phyloP scores from a whole-genome alignment of 2,888 invertebrate species.

The Dione vanillae region DNA sequence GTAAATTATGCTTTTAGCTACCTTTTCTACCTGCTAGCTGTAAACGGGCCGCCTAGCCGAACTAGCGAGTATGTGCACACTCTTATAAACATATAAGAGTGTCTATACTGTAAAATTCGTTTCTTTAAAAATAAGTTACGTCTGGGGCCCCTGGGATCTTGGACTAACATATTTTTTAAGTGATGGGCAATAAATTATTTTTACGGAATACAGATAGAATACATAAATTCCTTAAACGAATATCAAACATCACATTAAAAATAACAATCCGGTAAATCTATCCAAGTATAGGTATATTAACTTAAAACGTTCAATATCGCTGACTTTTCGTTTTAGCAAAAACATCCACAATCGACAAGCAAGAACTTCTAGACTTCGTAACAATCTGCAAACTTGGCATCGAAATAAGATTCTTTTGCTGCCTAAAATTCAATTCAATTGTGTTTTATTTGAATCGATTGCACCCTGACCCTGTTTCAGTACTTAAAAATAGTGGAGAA shows the following conservation, averaged over 20 bases:
- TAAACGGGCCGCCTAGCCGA: too few relatives aligned
- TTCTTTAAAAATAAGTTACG: too few relatives aligned
- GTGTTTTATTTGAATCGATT: constrained; percentile 17
- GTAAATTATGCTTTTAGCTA: too few relatives aligned
- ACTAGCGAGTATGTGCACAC: too few relatives aligned
- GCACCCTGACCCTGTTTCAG: constrained; percentile 26
- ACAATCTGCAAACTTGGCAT: constrained; percentile 14
- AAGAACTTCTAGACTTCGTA: constrained; percentile 4
- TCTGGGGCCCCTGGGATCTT: too few relatives aligned
- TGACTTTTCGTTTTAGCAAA: constrained; percentile 3
- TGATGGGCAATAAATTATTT: too few relatives aligned
- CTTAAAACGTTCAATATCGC: not conserved
- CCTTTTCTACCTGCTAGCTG: too few relatives aligned
- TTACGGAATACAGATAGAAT: too few relatives aligned
- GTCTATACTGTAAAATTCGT: too few relatives aligned
- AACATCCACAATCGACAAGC: not conserved
- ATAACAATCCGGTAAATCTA: not conserved
- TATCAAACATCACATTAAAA: not conserved
- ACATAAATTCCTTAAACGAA: too few relatives aligned
- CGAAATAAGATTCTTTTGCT: constrained; percentile 13
- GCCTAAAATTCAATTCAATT: constrained; percentile 23
- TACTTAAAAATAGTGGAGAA: constrained; percentile 26
- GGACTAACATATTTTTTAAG: too few relatives aligned
- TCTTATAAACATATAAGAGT: too few relatives aligned
- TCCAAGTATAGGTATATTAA: not conserved